These are phyloP conservation scores for Drosophila falleni DNA, from an alignment of 2,888 invertebrate genomes.

Conservation along the genomic window DNA sequence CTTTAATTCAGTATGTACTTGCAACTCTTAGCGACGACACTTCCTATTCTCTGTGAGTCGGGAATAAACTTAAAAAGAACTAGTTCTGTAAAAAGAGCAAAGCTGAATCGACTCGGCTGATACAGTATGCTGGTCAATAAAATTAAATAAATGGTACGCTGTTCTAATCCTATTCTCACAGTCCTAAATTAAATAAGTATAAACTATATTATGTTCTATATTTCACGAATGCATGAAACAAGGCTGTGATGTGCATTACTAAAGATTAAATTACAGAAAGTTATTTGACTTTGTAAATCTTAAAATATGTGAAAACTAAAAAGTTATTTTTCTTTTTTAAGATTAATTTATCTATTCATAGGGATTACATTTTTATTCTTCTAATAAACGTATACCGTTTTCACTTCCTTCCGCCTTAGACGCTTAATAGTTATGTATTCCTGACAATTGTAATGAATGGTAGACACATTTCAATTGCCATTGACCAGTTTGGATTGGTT, in stretches of 20 bases:
- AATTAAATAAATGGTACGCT: too few relatives aligned
- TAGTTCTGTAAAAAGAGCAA: too few relatives aligned
- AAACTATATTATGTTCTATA: background rate
- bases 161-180: too few relatives aligned
- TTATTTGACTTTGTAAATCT: background rate
- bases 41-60: too few relatives aligned
- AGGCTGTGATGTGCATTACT: background rate
- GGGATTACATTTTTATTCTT: background rate
- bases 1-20: too few relatives aligned
- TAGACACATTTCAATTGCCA: conserved; percentile 19
- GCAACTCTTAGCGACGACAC: too few relatives aligned
- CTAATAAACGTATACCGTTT: background rate
- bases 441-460: conserved; percentile 1
- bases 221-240: background rate
- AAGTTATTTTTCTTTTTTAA: background rate
- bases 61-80: too few relatives aligned
- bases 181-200: too few relatives aligned
- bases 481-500: conserved; percentile 44
- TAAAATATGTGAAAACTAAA: background rate
- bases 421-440: background rate
- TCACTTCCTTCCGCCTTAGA: conserved; percentile 15
- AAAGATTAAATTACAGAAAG: background rate
- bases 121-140: too few relatives aligned
- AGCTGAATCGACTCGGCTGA: too few relatives aligned
- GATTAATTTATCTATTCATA: background rate